Percentiles rank a stretch among this genome's conserved stretches.
Evolutionary conservation across 2,797 vertebrate genomes (phyloP).

Genomic region (Chelonia mydas): DNA sequence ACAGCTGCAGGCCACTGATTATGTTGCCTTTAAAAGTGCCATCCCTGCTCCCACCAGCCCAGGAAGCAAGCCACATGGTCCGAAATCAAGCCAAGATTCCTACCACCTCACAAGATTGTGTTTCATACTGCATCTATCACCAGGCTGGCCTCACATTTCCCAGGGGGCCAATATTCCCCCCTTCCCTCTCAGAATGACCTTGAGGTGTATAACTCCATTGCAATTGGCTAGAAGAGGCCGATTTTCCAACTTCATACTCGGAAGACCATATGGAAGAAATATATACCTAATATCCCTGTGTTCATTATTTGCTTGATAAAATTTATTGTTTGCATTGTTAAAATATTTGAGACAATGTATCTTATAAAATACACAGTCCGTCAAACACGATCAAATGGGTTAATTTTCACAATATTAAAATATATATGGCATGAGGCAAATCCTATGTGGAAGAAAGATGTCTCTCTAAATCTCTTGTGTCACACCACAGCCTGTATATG

Average conservation of each 20-base stretch:
- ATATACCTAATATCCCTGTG: background rate
- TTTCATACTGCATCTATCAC: background rate
- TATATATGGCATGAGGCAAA: constrained; percentile 24
- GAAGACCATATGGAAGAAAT: background rate
- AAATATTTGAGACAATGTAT: background rate
- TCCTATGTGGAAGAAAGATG: background rate
- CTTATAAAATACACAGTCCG: background rate
- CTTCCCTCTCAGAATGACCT: background rate
- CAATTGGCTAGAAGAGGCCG: background rate
- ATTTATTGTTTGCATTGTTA: constrained; percentile 9
- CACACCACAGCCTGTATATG: background rate
- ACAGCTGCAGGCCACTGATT: background rate
- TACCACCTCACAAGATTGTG: background rate
- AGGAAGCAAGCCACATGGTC: background rate
- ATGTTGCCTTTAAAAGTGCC: background rate
- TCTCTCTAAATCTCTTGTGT: background rate
- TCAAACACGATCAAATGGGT: background rate
- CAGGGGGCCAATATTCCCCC: background rate
- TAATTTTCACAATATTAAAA: constrained; percentile 44
- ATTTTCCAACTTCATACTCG: rapidly evolving
- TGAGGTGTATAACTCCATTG: background rate
- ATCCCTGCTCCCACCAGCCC: background rate
- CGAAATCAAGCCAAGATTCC: background rate
- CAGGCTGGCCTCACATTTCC: background rate
- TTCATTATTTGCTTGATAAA: background rate